Conservation (phyloP, 2,797 vertebrate genomes). For the Argyrosomus regius region DNA sequence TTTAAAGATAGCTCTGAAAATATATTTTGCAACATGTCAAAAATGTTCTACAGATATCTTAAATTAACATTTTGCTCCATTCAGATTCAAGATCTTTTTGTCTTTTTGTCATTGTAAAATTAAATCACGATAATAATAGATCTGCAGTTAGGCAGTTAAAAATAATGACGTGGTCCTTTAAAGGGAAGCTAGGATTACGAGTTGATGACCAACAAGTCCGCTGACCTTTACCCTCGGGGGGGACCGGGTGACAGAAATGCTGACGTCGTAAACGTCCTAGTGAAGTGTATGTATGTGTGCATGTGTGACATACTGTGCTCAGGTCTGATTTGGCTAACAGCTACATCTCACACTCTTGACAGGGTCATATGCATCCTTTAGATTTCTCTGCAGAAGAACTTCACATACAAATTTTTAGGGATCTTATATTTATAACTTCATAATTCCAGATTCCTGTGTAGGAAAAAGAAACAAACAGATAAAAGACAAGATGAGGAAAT, state of each 20-base stretch:
- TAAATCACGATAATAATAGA: too few species aligned
- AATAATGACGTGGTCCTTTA: background rate
- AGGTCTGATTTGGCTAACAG: background rate
- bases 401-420: background rate
- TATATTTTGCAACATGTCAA: too few species aligned
- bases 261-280: constrained; percentile 24
- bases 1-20: too few species aligned
- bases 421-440: background rate
- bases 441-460: background rate
- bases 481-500: background rate
- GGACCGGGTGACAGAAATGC: constrained; percentile 32
- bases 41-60: too few species aligned
- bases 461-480: background rate
- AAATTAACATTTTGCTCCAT: too few species aligned
- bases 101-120: too few species aligned
- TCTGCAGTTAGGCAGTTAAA: background rate
- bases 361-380: background rate
- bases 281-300: background rate
- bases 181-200: background rate
- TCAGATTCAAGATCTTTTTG: too few species aligned
- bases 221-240: constrained; percentile 23
- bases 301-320: constrained; percentile 9
- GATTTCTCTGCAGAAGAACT: background rate
- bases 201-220: constrained; percentile 8
- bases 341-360: background rate